These are phyloP conservation scores for Ctenoplectra terminalis DNA, from an alignment of 1,140 invertebrate species.

Conservation along the genomic window DNA sequence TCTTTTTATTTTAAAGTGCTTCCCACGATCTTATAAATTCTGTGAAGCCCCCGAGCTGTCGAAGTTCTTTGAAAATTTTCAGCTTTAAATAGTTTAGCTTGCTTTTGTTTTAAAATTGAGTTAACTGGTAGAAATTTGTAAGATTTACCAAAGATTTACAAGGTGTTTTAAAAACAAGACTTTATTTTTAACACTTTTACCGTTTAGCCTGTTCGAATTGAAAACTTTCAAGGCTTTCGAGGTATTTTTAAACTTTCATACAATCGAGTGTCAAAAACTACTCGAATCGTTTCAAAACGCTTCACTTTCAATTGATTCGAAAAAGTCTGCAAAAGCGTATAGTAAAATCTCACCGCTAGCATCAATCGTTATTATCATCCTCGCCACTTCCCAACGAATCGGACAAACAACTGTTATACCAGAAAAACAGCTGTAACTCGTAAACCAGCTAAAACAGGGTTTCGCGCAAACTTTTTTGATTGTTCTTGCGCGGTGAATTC, in stretches of 20 bases:
- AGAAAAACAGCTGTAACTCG: neutral
- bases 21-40: too few species aligned
- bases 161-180: too few species aligned
- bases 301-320: neutral
- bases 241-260: neutral
- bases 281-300: neutral
- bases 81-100: too few species aligned
- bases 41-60: too few species aligned
- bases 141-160: too few species aligned
- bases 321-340: neutral
- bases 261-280: neutral
- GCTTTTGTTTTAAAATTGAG: too few species aligned
- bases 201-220: too few species aligned
- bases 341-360: neutral
- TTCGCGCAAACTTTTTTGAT: neutral
- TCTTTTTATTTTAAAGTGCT: too few species aligned
- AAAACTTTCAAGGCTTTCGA: too few species aligned
- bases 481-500: constrained; percentile 3
- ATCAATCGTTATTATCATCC: neutral
- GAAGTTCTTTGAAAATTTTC: too few species aligned
- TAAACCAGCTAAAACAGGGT: neutral
- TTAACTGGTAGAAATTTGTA: too few species aligned
- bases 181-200: too few species aligned
- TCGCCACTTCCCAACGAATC: neutral
- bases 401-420: neutral